Base-by-base conservation (phyloP, 2,888 invertebrate species). In the Drosophila emarginata region DNA sequence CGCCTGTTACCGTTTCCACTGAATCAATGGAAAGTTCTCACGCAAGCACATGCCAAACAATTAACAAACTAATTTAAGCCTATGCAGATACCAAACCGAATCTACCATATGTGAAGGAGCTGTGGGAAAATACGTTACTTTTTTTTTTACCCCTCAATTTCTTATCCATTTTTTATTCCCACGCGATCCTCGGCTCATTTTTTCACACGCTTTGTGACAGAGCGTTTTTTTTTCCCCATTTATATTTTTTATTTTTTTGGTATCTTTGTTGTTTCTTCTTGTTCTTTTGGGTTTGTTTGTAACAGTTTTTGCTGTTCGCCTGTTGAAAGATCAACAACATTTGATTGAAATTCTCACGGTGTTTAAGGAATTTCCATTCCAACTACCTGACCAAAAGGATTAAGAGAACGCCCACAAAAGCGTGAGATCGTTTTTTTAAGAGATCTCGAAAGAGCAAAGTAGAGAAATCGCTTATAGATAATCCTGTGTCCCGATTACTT, bases 21-120 rank as follows among this genome's bases (percentile, higher is more conserved):
- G 28, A 50, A 61, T 77, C 63, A 57, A 32, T 67, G 40, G 64
- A 61, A 67, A 71, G 67, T 83, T 81, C 82, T 71, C 85, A 81
- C 81, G 69, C 70, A 63, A 76, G 67, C 72, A 70, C 75, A 75
- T 73, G 75, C 79, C 69, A 70, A 83, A 61, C 65, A 75, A 75
- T 65, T 76, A 67, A 64, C 63, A 76, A 39, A 67, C 54, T 53
- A 65, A 75, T 65, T 71, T 61, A 65, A 57, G 61, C 64, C 65
- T 64, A 51, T 68, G 76, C 63, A 72, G 78, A 65, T 23, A 56
- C 32, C 32, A 9, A 32, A 32, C 7, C 11, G 9, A 32, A 32
- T 9, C 32, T 9, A 28, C 28, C 9, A 59, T 72, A 76, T 67
- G 74, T 64, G 53, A 63, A 72, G 68, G 67, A 81, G 66, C 63